phyloP scores from a whole-genome alignment of 2,113 vertebrate genomes.

The Plecturocebus donacophilus region DNA sequence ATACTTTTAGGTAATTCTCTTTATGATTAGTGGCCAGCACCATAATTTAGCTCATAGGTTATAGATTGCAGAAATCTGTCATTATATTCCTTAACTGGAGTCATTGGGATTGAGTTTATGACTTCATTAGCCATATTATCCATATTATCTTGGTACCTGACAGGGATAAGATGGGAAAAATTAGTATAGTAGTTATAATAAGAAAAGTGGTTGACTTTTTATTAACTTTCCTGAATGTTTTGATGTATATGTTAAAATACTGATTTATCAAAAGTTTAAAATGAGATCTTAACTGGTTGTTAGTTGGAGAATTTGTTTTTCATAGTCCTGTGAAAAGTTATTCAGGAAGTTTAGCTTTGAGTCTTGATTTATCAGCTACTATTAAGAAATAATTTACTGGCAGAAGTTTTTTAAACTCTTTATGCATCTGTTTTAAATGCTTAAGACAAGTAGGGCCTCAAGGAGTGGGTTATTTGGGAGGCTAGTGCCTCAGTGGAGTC shows the following conservation, averaged over 20 bases:
- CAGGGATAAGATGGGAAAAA: neutral
- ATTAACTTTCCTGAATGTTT: neutral
- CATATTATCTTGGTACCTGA: neutral
- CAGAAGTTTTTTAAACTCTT: neutral
- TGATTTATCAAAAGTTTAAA: neutral
- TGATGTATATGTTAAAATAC: neutral
- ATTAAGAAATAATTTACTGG: neutral
- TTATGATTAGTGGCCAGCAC: neutral
- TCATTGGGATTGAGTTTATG: neutral
- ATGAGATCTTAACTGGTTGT: neutral
- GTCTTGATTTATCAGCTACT: conserved; percentile 14
- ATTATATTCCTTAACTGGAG: neutral
- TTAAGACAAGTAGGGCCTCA: neutral
- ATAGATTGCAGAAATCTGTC: neutral
- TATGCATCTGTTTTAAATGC: neutral
- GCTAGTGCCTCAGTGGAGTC: neutral
- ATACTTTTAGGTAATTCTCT: neutral
- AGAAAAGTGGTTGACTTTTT: neutral
- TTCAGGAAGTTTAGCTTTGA: neutral
- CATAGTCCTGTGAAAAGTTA: neutral
- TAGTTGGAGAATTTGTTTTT: conserved; percentile 23
- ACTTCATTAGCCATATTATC: neutral
- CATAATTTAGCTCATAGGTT: neutral
- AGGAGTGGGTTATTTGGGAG: neutral
- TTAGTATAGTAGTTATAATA: neutral